A percentile compares a stretch with the other conserved stretches of the same genome.
phyloP scores from a whole-genome alignment of 2,797 vertebrate genomes.

The Oreonectes daqikongensis region DNA sequence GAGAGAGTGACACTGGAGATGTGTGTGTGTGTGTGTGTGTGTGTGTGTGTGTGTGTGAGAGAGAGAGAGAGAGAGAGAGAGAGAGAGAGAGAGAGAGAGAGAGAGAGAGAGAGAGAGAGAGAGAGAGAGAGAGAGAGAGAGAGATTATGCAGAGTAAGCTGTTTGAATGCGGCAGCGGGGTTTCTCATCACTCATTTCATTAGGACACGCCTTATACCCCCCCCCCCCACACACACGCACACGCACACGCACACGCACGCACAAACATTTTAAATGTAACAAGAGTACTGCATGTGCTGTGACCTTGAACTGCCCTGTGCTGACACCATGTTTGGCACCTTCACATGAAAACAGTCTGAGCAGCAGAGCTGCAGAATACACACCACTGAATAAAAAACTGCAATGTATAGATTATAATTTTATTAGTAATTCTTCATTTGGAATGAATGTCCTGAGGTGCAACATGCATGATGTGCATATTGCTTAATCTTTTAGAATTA shows the following conservation, averaged over 20 bases:
- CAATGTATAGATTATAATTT: background rate
- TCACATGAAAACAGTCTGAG: constrained; percentile 17
- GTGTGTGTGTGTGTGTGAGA: too few species aligned
- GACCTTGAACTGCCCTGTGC: constrained; percentile 45
- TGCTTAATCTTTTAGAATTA: background rate
- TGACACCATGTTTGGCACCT: constrained; percentile 41
- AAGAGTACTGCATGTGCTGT: constrained; percentile 36
- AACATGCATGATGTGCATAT: background rate
- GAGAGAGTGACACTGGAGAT: constrained; percentile 11
- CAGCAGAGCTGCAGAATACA: constrained; percentile 3
- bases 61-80: too few species aligned
- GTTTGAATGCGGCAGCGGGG: constrained; percentile 36
- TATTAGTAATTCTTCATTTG: background rate
- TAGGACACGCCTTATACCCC: constrained; percentile 40
- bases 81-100: too few species aligned
- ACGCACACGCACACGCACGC: constrained; percentile 25
- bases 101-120: background rate
- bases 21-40: too few species aligned
- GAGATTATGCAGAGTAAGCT: constrained; percentile 47
- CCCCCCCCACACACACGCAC: background rate
- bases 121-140: background rate
- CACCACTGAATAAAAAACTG: constrained; percentile 9
- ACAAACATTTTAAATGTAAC: constrained; percentile 28
- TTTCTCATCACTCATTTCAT: constrained; percentile 52
- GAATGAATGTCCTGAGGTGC: background rate